phyloP scores from a whole-genome alignment of 2,113 vertebrate genomes.

The Salvelinus fontinalis region DNA sequence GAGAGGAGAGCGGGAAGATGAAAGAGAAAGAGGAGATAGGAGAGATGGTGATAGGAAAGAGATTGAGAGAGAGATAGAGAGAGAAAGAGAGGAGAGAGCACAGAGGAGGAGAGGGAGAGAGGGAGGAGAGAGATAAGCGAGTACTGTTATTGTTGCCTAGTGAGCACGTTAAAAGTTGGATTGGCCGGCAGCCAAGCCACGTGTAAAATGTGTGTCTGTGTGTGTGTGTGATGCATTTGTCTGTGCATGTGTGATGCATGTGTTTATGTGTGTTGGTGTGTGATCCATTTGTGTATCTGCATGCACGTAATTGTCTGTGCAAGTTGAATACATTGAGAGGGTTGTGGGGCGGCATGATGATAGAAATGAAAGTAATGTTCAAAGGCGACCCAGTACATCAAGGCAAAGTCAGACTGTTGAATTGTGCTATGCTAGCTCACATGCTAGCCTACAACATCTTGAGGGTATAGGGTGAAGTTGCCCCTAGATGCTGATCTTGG shows the following conservation, averaged over 20 bases:
- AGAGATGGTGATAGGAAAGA: background rate
- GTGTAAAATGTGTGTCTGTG: conserved; percentile 3
- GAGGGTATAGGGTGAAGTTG: too few relatives aligned
- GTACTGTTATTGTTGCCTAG: conserved; percentile 35
- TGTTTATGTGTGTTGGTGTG: background rate
- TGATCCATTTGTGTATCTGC: background rate
- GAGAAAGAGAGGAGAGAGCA: background rate
- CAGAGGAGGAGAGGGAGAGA: background rate
- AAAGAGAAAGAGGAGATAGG: conserved; percentile 1
- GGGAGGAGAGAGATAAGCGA: background rate
- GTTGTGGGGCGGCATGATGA: background rate
- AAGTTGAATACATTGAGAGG: background rate
- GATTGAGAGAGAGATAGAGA: conserved; percentile 5
- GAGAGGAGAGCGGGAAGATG: background rate
- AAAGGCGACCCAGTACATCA: conserved; percentile 3
- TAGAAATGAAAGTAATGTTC: conserved; percentile 9
- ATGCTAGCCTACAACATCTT: conserved; percentile 11
- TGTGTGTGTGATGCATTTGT: background rate
- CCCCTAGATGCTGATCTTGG: too few relatives aligned
- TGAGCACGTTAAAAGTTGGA: conserved; percentile 17
- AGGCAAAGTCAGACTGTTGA: background rate
- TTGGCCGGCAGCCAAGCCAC: conserved; percentile 4
- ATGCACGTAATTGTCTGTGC: conserved; percentile 14
- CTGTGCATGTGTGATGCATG: background rate
- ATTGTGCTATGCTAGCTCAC: conserved; percentile 30